These are phyloP conservation scores for Sphaerophoria taeniata DNA, from an alignment of 2,888 invertebrate genomes.

Conservation along the genomic window DNA sequence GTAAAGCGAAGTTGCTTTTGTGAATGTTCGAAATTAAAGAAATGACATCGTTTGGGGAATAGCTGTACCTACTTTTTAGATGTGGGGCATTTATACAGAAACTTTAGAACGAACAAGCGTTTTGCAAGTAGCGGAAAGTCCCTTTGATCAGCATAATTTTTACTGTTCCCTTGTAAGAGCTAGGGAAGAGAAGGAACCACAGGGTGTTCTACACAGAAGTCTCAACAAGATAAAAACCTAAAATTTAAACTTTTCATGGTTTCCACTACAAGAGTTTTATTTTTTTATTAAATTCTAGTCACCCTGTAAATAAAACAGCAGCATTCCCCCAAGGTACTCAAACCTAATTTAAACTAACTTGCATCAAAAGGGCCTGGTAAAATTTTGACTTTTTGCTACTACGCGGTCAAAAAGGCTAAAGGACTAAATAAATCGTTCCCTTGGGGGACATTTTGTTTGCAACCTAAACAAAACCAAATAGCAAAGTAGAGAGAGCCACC, in stretches of 20 bases:
- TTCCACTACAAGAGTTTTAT: too few relatives aligned
- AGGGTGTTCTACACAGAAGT: not conserved
- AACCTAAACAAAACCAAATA: not conserved
- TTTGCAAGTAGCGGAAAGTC: conserved; percentile 22
- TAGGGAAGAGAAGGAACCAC: not conserved
- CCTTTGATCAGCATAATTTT: conserved; percentile 36
- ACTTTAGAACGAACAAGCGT: conserved; percentile 22
- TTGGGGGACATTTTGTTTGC: conserved; percentile 67
- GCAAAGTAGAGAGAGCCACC: not conserved
- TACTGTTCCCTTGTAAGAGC: conserved; percentile 13
- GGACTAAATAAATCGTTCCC: conserved; percentile 68
- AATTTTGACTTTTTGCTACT: conserved; percentile 31
- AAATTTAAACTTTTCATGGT: too few relatives aligned
- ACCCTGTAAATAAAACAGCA: not conserved
- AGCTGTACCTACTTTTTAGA: not conserved
- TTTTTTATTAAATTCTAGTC: too few relatives aligned
- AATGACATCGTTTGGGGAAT: conserved; percentile 50
- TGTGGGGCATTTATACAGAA: not conserved
- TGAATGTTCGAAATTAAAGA: conserved; percentile 63
- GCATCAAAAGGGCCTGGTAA: conserved; percentile 5
- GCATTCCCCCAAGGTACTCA: conserved; percentile 1
- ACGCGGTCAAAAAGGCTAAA: conserved; percentile 49
- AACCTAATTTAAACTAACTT: not conserved
- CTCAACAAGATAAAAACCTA: too few relatives aligned
- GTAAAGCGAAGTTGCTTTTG: not conserved